Conservation (phyloP, 2,113 vertebrate species). For the Motacilla alba region DNA sequence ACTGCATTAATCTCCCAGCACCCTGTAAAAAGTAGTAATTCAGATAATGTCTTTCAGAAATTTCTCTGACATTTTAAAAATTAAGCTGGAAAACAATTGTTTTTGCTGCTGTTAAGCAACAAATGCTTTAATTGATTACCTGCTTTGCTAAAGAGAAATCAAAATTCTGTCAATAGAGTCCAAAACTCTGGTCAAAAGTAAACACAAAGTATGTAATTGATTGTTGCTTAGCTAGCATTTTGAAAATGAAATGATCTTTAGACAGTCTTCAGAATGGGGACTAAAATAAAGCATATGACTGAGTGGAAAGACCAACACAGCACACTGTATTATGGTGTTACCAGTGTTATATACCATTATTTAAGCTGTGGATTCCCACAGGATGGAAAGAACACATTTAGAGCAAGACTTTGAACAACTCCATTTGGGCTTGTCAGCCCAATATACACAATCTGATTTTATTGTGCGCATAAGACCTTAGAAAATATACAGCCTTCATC, state of each 20-base stretch:
- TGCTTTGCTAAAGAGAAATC: neutral
- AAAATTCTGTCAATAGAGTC: neutral
- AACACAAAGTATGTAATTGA: neutral
- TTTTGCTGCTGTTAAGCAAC: conserved; percentile 14
- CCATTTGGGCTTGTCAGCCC: neutral
- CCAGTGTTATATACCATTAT: neutral
- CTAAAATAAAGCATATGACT: neutral
- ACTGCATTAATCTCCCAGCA: conserved; percentile 29
- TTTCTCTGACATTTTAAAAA: conserved; percentile 19
- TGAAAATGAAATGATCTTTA: neutral
- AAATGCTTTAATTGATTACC: conserved; percentile 28
- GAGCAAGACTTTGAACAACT: neutral
- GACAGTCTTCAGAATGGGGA: neutral
- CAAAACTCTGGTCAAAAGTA: neutral
- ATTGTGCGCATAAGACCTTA: neutral
- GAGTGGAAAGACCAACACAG: neutral
- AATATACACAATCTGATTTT: neutral
- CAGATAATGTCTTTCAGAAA: conserved; percentile 17
- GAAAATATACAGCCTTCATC: neutral
- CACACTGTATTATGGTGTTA: neutral
- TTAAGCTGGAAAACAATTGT: neutral
- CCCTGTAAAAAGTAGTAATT: neutral
- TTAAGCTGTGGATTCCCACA: neutral
- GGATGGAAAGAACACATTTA: neutral
- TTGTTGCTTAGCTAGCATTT: neutral